Base-by-base conservation (phyloP, 2,113 vertebrate genomes). In the Equus quagga region DNA sequence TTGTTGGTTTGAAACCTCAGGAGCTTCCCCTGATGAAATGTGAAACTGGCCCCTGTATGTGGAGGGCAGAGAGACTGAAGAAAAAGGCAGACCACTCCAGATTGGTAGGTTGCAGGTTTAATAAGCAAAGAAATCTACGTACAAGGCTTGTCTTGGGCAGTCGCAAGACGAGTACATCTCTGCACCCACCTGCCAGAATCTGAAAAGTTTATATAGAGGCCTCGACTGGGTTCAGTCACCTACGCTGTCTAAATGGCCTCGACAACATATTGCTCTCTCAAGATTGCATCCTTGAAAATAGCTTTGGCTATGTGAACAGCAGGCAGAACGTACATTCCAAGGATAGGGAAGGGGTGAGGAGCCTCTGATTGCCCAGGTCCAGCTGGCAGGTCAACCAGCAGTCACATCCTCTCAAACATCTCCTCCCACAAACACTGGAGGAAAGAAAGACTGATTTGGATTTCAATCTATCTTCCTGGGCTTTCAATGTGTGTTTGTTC, bases 91-190 rank as follows among this genome's bases (percentile, higher is more conserved):
- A 9, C 41, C 6, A 8, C 23, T 8, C 67, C 11, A 41, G 8
- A 17, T 15, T 26, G 19, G 67, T 6, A 56, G 67, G n/a, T 12
- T 31, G 28, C 14, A n/a, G 28, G 41, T n/a, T 64, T 67, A 14
- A 76, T 26, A 75, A 75, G 31, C 58, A 36, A 23, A 6, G 26
- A 4, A 83, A 26, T 49, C 23, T 31, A 44, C 12, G 31, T 1
- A 5, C 0, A 46, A 18, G 0, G 2, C n/a, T 46, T 19, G 24
- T 17, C n/a, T 65, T 75, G 46, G 44, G 28, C 0, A 14, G 11
- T 10, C 1, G 0, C 18, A 24, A 51, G 69, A 18, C 5, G 11
- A 31, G 46, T 14, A 10, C 21, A 4, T 64, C 11, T 56, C 58
- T 9, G 7, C 8, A 12, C 36, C 69, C 0, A 1, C 56, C n/a